Base-by-base conservation (phyloP, 2,797 vertebrate genomes). In the Sciurus carolinensis region DNA sequence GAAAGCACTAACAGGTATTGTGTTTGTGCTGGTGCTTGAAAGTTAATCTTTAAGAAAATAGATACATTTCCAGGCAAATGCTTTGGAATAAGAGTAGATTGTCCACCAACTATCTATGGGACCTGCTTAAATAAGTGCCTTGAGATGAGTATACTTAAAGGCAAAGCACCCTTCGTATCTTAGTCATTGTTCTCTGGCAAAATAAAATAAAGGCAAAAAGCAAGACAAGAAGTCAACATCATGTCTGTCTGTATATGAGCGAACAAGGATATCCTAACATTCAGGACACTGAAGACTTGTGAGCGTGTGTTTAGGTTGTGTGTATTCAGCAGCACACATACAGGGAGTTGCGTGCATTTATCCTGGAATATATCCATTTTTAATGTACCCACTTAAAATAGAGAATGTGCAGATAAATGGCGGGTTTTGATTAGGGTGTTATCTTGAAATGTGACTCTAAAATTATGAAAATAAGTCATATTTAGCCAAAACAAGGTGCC, bases 1-100 rank as follows among this genome's bases (percentile, higher is more conserved):
- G n/a, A 99, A 99, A 92, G 93, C 97, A 10, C 91, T 99, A 52
- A 98, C 98, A 98, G 98, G 99, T 99, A 98, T 87, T 59, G 59
- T 39, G 84, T 86, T 80, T 97, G 3, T 11, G 3, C 39, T 0
- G 13, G 64, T 20, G 44, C 69, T 77, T 28, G 1, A 59, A 77
- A 90, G n/a, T 4, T 52, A 24, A 10, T 52, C 24, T 54, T 73
- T 52, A 87, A 83, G 62, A 54, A 71, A 82, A 85, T 24, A 95
- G 0, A n/a, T 75, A 4, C 5, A 1, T 80, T 79, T 75, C 50
- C 22, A 59, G 33, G n/a, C 57, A 18, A 28, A 7, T 7, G 7
- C 42, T 96, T 86, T 54, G 75, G 52, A 76, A 79, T 17, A 24
- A 28, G 57, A 24, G 0, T 20, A 17, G n/a, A 12, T 24, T 28